Evolutionary conservation across 2,113 vertebrate species (phyloP).

Genomic region (human): GRCh38 chr7:20153001-20153500

Average conservation of each 20-base stretch:
- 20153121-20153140: neutral
- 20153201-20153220: neutral
- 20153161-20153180: neutral
- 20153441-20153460: neutral
- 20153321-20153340: neutral
- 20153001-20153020: neutral
- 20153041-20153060: neutral
- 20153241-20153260: neutral
- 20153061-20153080: neutral
- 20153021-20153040: neutral
- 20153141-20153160: neutral
- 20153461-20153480: neutral
- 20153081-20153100: neutral
- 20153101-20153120: neutral
- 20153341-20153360: neutral
- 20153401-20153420: neutral
- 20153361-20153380: neutral
- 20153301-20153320: neutral
- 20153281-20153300: neutral
- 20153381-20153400: neutral
- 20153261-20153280: neutral
- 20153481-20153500: neutral
- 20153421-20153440: conserved; percentile 27
- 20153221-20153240: neutral
- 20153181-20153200: neutral